Evolutionary conservation across 2,113 vertebrate species (phyloP).

Genomic region (Sterrhoptilus dennistouni): DNA sequence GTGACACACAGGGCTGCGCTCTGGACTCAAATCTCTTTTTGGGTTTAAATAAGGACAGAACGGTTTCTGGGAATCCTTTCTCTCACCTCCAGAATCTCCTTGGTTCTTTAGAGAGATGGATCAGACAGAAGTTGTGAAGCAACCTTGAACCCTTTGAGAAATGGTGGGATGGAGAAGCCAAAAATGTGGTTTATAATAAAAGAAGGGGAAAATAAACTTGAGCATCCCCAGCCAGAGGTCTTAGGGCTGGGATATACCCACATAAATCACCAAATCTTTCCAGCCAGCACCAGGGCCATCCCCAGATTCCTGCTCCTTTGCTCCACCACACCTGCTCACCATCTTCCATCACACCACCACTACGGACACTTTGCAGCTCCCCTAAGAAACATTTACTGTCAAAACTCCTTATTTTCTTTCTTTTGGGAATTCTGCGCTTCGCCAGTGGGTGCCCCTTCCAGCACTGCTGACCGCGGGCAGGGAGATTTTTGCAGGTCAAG

Average conservation of each 20-base stretch:
- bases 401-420: neutral
- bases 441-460: neutral
- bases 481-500: neutral
- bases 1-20: neutral
- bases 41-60: neutral
- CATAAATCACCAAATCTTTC: neutral
- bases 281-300: neutral
- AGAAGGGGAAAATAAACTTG: neutral
- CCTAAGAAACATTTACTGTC: neutral
- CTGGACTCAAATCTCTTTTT: neutral
- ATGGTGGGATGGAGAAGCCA: neutral
- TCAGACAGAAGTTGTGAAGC: neutral
- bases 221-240: neutral
- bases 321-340: neutral
- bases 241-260: neutral
- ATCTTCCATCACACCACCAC: neutral
- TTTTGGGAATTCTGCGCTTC: neutral
- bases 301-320: neutral
- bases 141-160: neutral
- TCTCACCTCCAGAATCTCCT: neutral
- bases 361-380: accelerated
- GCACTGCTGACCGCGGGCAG: accelerated
- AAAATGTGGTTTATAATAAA: neutral
- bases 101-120: neutral
- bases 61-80: neutral